phyloP scores from a whole-genome alignment of 2,113 vertebrate genomes.

The Ammodytes dubius region DNA sequence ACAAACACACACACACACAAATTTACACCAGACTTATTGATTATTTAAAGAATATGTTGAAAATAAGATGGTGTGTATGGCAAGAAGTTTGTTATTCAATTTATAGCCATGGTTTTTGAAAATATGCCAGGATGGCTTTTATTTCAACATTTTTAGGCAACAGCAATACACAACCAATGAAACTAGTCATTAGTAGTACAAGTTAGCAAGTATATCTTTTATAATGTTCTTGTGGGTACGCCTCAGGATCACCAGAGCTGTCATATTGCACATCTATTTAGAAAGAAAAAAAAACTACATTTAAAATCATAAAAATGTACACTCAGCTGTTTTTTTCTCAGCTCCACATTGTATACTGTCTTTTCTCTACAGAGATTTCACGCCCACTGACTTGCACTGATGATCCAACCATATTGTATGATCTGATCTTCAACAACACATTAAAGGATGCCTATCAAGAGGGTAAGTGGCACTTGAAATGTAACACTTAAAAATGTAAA shows the following conservation, averaged over 20 bases:
- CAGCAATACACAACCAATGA: not conserved
- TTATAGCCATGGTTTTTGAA: not conserved
- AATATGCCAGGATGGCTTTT: not conserved
- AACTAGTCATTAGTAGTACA: not conserved
- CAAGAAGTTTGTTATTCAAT: not conserved
- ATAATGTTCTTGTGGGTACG: not conserved
- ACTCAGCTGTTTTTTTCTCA: not conserved
- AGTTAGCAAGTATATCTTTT: not conserved
- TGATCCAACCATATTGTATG: slow-evolving; percentile 84
- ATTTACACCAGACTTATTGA: not conserved
- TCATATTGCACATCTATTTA: not conserved
- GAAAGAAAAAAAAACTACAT: not conserved
- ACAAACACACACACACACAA: not conserved
- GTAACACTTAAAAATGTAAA: too few species aligned
- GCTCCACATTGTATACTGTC: not conserved
- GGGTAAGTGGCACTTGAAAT: slow-evolving; percentile 77
- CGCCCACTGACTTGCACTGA: slow-evolving; percentile 81
- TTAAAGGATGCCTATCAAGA: slow-evolving; percentile 83
- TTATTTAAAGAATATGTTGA: not conserved
- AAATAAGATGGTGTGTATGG: not conserved
- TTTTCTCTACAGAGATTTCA: slow-evolving; percentile 51
- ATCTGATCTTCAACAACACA: slow-evolving; percentile 84
- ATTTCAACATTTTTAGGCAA: not conserved
- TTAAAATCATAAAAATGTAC: not conserved
- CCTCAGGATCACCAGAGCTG: not conserved